These are phyloP conservation scores for Omphaloscelis lunosa DNA, from an alignment of 2,888 invertebrate species.

Conservation along the genomic window DNA sequence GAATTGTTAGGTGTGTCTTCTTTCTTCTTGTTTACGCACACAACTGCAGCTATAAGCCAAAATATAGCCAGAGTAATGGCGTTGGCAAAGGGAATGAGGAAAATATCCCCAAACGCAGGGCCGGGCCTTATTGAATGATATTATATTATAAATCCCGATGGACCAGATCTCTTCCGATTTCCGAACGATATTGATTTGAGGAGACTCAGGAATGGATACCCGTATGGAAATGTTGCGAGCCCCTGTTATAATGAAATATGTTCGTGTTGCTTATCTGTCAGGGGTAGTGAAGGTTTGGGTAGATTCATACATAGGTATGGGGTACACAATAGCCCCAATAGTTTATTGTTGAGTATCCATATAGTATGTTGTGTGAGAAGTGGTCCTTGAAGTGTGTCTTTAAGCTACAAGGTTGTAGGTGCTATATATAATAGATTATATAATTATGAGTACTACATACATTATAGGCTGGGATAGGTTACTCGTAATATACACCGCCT, in stretches of 20 bases:
- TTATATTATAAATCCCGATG: constrained; percentile 69
- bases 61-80: constrained; percentile 52
- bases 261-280: constrained; percentile 52
- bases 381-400: not conserved
- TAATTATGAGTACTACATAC: not conserved
- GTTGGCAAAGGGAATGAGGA: constrained; percentile 40
- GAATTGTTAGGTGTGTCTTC: not conserved
- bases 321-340: constrained; percentile 32
- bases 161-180: constrained; percentile 59
- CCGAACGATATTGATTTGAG: constrained; percentile 64
- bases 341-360: constrained; percentile 33
- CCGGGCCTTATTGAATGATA: constrained; percentile 64
- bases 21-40: constrained; percentile 24
- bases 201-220: constrained; percentile 46
- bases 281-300: constrained; percentile 32
- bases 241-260: constrained; percentile 62
- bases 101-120: constrained; percentile 55
- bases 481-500: constrained; percentile 7
- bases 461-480: too few relatives aligned
- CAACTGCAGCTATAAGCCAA: constrained; percentile 27
- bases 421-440: not conserved
- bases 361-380: not conserved
- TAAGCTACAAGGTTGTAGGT: constrained; percentile 4
- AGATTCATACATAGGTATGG: not conserved
- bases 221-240: constrained; percentile 55